phyloP scores from a whole-genome alignment of 2,888 invertebrate species.

The Atrina japonica region DNA sequence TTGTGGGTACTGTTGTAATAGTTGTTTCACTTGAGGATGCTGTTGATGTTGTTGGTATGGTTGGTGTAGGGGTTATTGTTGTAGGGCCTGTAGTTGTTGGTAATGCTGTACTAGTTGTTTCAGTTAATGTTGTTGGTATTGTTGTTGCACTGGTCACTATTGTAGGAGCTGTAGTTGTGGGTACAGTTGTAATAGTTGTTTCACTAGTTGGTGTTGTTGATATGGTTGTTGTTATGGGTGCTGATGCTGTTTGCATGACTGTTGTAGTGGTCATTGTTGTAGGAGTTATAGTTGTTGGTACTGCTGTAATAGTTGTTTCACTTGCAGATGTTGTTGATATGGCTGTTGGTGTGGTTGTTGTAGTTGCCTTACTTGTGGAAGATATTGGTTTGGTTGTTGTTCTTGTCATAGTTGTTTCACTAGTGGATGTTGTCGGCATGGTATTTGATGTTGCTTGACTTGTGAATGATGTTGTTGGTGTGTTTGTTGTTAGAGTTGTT shows the following conservation, averaged over 20 bases:
- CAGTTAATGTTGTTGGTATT: no score
- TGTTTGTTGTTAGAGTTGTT: not conserved
- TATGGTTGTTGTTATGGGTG: not conserved
- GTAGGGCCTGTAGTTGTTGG: no score
- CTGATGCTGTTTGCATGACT: not conserved
- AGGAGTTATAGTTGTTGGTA: not conserved
- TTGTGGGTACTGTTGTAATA: no score
- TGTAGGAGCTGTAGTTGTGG: slow-evolving; percentile 1
- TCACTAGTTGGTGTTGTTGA: not conserved
- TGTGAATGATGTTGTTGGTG: not conserved
- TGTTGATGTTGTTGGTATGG: no score
- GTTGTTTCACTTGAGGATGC: no score
- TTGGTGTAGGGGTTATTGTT: no score
- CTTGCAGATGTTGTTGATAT: not conserved
- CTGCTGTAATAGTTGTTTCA: not conserved
- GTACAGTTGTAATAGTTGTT: not conserved
- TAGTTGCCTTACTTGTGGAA: not conserved
- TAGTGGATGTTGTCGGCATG: not conserved
- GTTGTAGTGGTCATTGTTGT: not conserved
- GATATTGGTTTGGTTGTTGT: not conserved
- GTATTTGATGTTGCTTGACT: not conserved
- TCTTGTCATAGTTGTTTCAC: not conserved
- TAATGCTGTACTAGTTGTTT: no score
- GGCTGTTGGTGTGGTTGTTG: not conserved
- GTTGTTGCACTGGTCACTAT: not conserved